Conservation (phyloP, 2,797 vertebrate species). For the Hylomyscus alleni region DNA sequence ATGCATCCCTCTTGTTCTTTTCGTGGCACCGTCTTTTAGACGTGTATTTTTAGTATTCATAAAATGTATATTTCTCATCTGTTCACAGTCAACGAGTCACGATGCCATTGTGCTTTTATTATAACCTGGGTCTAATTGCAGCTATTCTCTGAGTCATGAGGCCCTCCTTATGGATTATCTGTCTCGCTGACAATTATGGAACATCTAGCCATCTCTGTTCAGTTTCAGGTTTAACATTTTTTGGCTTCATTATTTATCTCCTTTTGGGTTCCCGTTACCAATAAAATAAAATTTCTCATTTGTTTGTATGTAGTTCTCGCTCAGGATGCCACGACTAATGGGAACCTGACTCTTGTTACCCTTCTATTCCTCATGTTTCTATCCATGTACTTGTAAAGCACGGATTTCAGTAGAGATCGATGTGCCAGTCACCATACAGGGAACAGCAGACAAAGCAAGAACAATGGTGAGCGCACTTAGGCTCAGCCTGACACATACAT, state of each 20-base stretch:
- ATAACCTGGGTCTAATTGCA: background rate
- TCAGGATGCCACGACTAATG: background rate
- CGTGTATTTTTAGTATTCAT: background rate
- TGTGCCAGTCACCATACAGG: background rate
- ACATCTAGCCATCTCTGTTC: background rate
- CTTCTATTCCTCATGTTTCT: background rate
- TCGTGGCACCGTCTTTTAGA: background rate
- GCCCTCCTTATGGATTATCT: rapidly evolving
- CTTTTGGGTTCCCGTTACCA: background rate
- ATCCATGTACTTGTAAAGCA: background rate
- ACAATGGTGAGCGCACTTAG: background rate
- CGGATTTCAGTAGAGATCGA: background rate
- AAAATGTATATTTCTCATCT: background rate
- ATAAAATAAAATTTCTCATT: background rate
- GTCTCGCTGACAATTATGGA: background rate
- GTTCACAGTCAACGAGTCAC: slow-evolving; percentile 21
- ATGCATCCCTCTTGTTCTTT: background rate
- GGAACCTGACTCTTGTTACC: slow-evolving; percentile 2
- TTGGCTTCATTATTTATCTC: background rate
- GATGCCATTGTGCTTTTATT: slow-evolving; percentile 16
- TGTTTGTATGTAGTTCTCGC: background rate
- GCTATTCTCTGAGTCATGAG: background rate
- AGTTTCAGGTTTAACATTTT: slow-evolving; percentile 16
- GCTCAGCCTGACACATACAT: background rate
- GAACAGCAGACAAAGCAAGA: background rate